These are phyloP conservation scores for Norana najaformis DNA, from an alignment of 2,888 invertebrate genomes.

Conservation along the genomic window DNA sequence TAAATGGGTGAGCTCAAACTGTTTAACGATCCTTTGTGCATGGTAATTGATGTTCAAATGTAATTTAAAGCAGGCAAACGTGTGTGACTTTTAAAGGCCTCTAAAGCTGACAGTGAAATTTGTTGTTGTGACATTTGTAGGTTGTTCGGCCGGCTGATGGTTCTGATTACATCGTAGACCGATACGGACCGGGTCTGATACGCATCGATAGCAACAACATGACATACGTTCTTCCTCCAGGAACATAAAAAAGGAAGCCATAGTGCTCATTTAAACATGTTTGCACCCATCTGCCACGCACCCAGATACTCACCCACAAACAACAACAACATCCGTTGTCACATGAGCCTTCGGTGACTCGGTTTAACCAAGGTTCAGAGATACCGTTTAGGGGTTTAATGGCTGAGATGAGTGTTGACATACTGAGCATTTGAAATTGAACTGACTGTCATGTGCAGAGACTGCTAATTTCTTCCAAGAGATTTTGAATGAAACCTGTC, in stretches of 20 bases:
- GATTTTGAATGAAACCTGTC: background rate
- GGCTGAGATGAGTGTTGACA: background rate
- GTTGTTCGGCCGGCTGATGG: constrained; percentile 89
- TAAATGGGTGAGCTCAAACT: too few species aligned
- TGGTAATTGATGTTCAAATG: background rate
- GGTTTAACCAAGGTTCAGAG: background rate
- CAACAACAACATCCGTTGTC: too few species aligned
- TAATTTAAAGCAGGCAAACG: background rate
- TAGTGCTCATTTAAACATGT: background rate
- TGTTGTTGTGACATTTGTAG: constrained; percentile 45
- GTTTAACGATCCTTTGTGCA: too few species aligned
- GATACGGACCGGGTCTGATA: constrained; percentile 84
- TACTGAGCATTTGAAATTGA: background rate
- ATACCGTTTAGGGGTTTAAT: background rate
- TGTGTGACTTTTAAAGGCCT: background rate
- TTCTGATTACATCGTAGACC: constrained; percentile 88
- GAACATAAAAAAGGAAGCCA: background rate
- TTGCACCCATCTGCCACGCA: too few species aligned
- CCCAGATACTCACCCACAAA: too few species aligned
- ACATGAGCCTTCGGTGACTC: background rate
- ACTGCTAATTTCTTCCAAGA: background rate
- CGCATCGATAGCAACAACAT: constrained; percentile 69
- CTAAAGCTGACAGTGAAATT: background rate
- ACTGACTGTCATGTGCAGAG: background rate
- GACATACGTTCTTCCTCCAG: constrained; percentile 25